Base-by-base conservation (phyloP, 2,888 invertebrate genomes). In the Malthinus seriepunctatus region DNA sequence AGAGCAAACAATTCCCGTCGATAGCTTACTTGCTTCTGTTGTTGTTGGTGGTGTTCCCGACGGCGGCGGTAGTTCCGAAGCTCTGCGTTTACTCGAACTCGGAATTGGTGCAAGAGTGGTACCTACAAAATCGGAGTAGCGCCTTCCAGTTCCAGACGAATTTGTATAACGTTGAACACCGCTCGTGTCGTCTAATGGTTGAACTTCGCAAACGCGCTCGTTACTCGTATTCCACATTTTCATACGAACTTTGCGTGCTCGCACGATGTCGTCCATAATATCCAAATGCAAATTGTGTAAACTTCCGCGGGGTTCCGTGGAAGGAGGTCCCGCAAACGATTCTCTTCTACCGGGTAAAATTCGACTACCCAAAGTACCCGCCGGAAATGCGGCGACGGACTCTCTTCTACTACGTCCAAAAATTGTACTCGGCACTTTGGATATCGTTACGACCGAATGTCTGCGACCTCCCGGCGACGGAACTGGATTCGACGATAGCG, bases 211-310 rank as follows among this genome's bases (percentile, higher is more conserved):
- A 8, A 93, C 88, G 51, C 74, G 74, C 63, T 90, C 89, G 70
- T 84, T 90, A 59, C 90, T 88, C 1, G 91, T 91, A 63, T 89
- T 90, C 90, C 91, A 92, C 71, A 93, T 84, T 72, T 91, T 91
- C 86, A 93, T 87, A 60, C 91, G 86, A 0, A 91, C 87, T 82
- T 92, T 92, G 48, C 90, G 84, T 9, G 91, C 89, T 71, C 88
- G 88, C 9, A 92, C 89, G 62, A 93, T 93, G 72, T 93, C 91
- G 70, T 93, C 93, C 92, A 93, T 92, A 66, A 93, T 92, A 73
- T 93, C 93, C 68, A 93, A 79, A 74, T 91, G 91, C 6, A 93
- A 81, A 73, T 92, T 93, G 76, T 92, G 92, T 38, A 89, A 87
- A 76, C 91, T 91, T 52, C 91, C 90, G 45, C 84, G 78, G 38